Base-by-base conservation (phyloP, 2,113 vertebrate species). In the Oncorhynchus keta region DNA sequence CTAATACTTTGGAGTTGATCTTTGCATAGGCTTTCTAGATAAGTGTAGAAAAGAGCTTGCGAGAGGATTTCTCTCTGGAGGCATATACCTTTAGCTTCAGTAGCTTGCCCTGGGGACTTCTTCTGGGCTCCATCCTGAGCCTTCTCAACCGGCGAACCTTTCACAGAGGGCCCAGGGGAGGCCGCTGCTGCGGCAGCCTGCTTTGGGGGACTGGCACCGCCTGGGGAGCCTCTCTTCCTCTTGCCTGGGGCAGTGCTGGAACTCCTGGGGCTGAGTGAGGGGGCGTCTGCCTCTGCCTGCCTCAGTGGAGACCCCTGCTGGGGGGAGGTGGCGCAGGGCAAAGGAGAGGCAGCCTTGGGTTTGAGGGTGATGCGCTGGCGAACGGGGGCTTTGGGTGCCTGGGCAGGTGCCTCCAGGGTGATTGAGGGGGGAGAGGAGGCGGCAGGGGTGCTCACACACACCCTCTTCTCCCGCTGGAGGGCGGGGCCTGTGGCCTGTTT, bases 11-110 rank as follows among this genome's bases (percentile, higher is more conserved):
- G 16, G 6, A 62, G 59, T 9, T 57, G 13, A 20, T 5, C 55
- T 57, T 57, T 57, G 16, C n/a, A 22, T 22, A 57, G 14, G 3
- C 39, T 45, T 45, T 9, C 2, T 45, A 11, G 39, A 45, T 9
- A 18, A 32, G 26, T 68, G 26, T 16, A 18, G 14, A 68, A 32
- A 3, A 16, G 30, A 68, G 14, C 9, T 45, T 45, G 9, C 7
- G 39, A 45, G 39, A 45, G 39, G 39, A 30, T 32, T 24, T 32
- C 4, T 68, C 12, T 18, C 66, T 32, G 28, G 14, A 67, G 13
- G 5, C 2, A 18, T 14, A 55, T 91, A 94, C 93, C 93, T 90
- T 91, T 94, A 16, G 82, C 79, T 57, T 90, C 84, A 22, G 57
- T 22, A 24, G 75, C 51, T 22, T 39, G 81, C 45, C 83, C 81